A percentile compares a stretch with the other conserved stretches of the same genome.
Evolutionary conservation across 2,888 invertebrate species (phyloP).

Genomic region (Empis livida): DNA sequence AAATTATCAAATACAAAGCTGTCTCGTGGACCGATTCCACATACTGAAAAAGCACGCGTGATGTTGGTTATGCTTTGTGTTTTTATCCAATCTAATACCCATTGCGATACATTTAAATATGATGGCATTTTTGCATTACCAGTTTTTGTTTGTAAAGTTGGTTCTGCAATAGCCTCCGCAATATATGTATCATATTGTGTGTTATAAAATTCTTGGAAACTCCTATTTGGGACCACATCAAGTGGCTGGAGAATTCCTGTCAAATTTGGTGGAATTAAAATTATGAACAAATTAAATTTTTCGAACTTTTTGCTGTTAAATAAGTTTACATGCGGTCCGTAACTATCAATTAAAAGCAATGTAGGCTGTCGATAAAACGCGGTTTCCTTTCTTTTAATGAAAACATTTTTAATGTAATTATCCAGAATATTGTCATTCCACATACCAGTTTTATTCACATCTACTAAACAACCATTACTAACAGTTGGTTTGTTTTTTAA

Average conservation of each 20-base stretch:
- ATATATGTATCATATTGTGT: background rate
- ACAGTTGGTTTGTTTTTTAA: background rate
- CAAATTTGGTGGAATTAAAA: background rate
- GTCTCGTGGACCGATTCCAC: background rate
- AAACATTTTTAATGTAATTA: background rate
- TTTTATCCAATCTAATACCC: background rate
- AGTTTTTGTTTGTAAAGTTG: background rate
- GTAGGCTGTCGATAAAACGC: too few relatives aligned
- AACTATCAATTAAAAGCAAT: too few relatives aligned
- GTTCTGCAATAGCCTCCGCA: background rate
- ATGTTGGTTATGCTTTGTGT: background rate
- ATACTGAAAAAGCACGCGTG: background rate
- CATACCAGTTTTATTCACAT: background rate
- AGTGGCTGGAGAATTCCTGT: background rate
- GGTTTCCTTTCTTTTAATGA: too few relatives aligned
- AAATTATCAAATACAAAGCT: background rate
- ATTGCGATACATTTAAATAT: background rate
- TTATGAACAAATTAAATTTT: background rate
- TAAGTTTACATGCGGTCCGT: too few relatives aligned
- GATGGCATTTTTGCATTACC: background rate
- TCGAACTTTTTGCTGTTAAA: too few relatives aligned
- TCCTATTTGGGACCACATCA: background rate
- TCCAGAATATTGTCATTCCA: background rate
- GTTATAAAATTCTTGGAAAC: background rate
- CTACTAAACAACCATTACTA: background rate